Evolutionary conservation across 2,888 invertebrate species (phyloP), one percentile per base, ranked within the genome.

Genomic region (Lithophane ornitopus): DNA sequence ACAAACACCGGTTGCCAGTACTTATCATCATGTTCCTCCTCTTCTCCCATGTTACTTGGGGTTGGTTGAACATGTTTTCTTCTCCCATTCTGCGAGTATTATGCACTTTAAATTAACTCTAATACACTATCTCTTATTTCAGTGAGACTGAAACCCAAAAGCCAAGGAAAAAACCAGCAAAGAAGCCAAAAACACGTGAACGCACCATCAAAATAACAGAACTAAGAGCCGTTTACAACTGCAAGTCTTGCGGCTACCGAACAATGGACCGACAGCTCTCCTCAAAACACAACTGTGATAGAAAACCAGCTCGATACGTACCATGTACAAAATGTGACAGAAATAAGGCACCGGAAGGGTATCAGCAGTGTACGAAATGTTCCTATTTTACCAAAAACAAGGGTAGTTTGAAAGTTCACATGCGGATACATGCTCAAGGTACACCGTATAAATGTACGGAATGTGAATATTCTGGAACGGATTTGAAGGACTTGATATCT

Each of bases 371-470:
- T 49, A 52, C 74, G 0, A 49, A 85, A n/a, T 86, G 86, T 56
- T 74, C 70, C 2, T 83, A 74, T 16, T 74, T 72, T 2, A 74
- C 76, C 0, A 77, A 68, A 70, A 79, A 66, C 6, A 70, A 70
- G 3, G 54, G 26, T 0, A 81, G 80, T 26, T 41, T 85, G 11
- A 79, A 74, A 56, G 54, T 85, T 0, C 87, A 87, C n/a, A 84
- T 84, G 82, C 67, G 74, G 1, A 81, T 84, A n/a, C 87, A 87
- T 12, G 49, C 62, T 0, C 52, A 78, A 22, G 86, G 84, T 1
- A 80, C 74, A 0, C 81, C 86, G 0, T 87, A 80, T 12, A 87
- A 87, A 14, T 87, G 87, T 52, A 86, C 84, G 0, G 87, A 87
- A 6, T 87, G 87, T 22, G 14, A 63, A 0, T 84, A 12, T 19